Conservation (phyloP, 2,888 invertebrate genomes). For the Hofmannophila pseudospretella region DNA sequence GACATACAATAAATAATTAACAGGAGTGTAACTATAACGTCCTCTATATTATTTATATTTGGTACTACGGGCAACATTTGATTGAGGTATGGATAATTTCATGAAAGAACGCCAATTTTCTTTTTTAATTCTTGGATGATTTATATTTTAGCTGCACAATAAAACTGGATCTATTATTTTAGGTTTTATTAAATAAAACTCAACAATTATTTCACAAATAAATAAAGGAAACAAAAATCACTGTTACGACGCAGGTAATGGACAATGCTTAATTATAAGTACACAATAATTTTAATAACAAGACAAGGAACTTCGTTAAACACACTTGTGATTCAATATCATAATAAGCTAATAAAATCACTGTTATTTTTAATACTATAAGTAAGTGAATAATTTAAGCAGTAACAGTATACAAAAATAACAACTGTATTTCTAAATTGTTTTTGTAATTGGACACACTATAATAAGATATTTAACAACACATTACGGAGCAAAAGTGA, state of each 20-base stretch:
- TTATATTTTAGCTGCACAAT: no score
- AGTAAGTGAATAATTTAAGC: constrained; percentile 17
- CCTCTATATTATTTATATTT: no score
- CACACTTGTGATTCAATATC: constrained; percentile 25
- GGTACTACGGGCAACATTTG: no score
- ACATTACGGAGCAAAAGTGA: background rate
- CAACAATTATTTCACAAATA: constrained; percentile 68
- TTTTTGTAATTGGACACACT: constrained; percentile 1
- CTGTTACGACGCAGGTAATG: constrained; percentile 38
- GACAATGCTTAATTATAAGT: constrained; percentile 32
- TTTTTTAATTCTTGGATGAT: no score
- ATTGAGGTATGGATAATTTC: no score
- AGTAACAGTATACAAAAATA: constrained; percentile 37
- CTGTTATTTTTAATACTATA: constrained; percentile 6
- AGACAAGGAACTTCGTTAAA: constrained; percentile 31
- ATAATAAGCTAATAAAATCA: constrained; percentile 9
- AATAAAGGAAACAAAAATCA: constrained; percentile 34
- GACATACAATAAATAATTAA: no score
- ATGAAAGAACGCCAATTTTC: no score
- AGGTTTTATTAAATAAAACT: constrained; percentile 70
- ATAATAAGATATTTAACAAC: constrained; percentile 1
- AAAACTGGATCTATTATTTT: constrained; percentile 24
- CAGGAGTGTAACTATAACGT: no score
- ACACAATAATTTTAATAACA: constrained; percentile 18
- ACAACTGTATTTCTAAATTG: constrained; percentile 48